Conservation (phyloP, 2,797 vertebrate genomes). For the Notolabrus celidotus region DNA sequence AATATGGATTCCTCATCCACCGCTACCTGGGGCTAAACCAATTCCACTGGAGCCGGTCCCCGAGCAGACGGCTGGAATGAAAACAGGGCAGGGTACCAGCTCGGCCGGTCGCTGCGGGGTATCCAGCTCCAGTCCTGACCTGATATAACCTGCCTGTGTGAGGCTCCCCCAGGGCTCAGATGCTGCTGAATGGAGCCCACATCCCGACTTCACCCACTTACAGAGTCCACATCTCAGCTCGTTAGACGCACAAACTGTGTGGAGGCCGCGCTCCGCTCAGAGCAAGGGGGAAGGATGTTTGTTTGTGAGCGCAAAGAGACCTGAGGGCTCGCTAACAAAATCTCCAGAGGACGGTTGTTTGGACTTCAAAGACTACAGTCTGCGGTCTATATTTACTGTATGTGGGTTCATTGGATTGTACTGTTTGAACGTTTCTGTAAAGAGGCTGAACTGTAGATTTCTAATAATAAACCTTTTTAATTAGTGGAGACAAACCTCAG, state of each 20-base stretch:
- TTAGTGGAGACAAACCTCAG: neutral
- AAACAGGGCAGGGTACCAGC: conserved; percentile 52
- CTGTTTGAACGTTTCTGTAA: conserved; percentile 5
- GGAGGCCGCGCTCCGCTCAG: conserved; percentile 35
- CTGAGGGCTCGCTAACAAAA: conserved; percentile 32
- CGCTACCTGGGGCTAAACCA: conserved; percentile 62
- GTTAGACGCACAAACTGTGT: conserved; percentile 24
- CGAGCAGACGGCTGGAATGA: conserved; percentile 39
- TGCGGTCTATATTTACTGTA: conserved; percentile 13
- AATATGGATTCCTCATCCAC: conserved; percentile 64
- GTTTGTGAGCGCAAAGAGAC: conserved; percentile 39
- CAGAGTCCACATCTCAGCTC: conserved; percentile 44
- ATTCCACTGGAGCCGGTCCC: conserved; percentile 50
- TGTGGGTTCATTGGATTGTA: conserved; percentile 11
- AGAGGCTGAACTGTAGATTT: neutral
- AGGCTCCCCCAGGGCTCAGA: conserved; percentile 21
- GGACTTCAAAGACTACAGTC: conserved; percentile 18
- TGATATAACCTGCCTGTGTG: conserved; percentile 49
- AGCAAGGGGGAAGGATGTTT: conserved; percentile 32
- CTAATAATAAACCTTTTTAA: conserved; percentile 4
- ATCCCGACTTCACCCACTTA: conserved; percentile 39
- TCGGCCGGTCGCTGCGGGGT: conserved; percentile 51
- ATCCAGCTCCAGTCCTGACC: conserved; percentile 60
- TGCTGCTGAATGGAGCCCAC: conserved; percentile 23
- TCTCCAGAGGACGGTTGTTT: conserved; percentile 32